phyloP scores from a whole-genome alignment of 2,797 vertebrate genomes.

The Miopithecus talapoin region DNA sequence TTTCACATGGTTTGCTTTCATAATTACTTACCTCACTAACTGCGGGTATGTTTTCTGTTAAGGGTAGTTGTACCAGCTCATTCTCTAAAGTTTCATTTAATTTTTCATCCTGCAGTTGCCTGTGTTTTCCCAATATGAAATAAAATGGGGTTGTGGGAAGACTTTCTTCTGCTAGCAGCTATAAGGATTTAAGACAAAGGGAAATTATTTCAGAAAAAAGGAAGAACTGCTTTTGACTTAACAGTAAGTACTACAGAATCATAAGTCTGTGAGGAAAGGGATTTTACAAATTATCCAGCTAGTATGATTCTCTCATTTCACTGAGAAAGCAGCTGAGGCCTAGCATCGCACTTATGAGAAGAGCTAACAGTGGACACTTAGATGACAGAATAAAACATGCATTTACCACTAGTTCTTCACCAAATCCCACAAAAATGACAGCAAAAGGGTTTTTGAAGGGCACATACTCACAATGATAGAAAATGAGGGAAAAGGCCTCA shows the following conservation, averaged over 20 bases:
- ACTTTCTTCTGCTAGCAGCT: constrained; percentile 92
- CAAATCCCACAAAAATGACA: not conserved
- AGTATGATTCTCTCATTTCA: not conserved
- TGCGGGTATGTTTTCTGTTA: constrained; percentile 86
- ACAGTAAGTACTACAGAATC: not conserved
- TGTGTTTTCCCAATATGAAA: constrained; percentile 92
- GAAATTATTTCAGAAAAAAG: not conserved
- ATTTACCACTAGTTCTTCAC: not conserved
- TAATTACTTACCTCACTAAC: constrained; percentile 89
- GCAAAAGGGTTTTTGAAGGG: not conserved
- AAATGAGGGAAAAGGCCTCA: not conserved
- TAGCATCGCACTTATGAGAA: not conserved
- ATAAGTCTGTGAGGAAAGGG: not conserved
- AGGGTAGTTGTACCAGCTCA: constrained; percentile 69
- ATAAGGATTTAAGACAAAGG: constrained; percentile 14
- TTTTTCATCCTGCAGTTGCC: constrained; percentile 74
- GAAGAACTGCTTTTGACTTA: not conserved
- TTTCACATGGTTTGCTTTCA: not conserved
- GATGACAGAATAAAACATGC: not conserved
- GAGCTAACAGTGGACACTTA: not conserved
- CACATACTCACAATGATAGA: not conserved
- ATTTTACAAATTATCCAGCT: not conserved
- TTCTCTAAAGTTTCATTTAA: constrained; percentile 46
- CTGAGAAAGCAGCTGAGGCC: not conserved
- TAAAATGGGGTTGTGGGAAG: constrained; percentile 94